Base-by-base conservation (phyloP, 1,140 invertebrate species). In the Trissolcus basalis region DNA sequence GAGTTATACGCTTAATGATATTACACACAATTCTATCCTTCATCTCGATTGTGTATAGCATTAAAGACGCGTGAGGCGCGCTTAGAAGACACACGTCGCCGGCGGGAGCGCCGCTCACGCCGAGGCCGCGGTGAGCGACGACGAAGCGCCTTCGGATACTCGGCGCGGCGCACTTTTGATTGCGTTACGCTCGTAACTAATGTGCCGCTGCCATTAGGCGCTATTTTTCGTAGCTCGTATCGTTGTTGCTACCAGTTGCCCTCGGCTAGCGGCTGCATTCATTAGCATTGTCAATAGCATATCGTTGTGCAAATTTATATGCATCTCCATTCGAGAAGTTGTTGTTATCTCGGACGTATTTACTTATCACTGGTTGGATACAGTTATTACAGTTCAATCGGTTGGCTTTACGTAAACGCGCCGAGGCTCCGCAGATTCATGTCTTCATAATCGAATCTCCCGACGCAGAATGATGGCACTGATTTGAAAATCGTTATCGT, bases 21-120 rank as follows among this genome's bases (percentile, higher is more conserved):
- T 80, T 80, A 77, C 67, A 73, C 69, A 82, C 80, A 82, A 82
- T 81, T 68, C 74, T 82, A 82, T 81, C 81, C 77, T 80, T 82
- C 78, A 82, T 82, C 80, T 81, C 72, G 59, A 77, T 78, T 77
- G 72, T 27, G 19, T 75, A 78, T 71, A 50, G 35, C 56, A 79
- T 77, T 80, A 78, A 65, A 50, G 48, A 54, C 61, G 55, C 65
- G 73, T 8, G 43, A 55, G 54, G 50, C 55, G 53, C 51, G 59
- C 60, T 61, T 58, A 63, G 54, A 59, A 55, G n/a, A 39, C n/a
- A 14, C n/a, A 53, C 53, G 50, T 63, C 61, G 56, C 63, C 67
- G 60, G 51, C 63, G 61, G 72, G 41, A 48, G 33, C 43, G 14
- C 61, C 36, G 48, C 39, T 59, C 53, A 39, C 36, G 16, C 54